Evolutionary conservation across 2,113 vertebrate genomes (phyloP).

Genomic region (Fulica atra): DNA sequence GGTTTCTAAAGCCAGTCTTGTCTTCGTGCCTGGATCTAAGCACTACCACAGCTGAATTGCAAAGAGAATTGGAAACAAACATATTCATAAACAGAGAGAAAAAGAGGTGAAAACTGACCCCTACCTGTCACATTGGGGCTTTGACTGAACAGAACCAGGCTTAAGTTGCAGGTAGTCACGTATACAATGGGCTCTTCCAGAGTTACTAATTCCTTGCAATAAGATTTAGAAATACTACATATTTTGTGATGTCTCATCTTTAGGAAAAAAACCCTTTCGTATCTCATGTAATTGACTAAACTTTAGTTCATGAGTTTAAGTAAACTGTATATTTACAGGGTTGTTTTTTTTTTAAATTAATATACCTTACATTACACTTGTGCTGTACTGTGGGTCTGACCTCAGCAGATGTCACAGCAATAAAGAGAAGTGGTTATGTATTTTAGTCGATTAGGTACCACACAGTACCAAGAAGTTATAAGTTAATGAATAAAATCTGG

Average conservation of each 20-base stretch:
- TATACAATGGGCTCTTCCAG: background rate
- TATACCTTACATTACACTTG: constrained; percentile 28
- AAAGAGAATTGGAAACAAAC: background rate
- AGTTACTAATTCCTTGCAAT: constrained; percentile 17
- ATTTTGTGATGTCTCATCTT: constrained; percentile 38
- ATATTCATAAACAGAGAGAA: background rate
- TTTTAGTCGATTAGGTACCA: constrained; percentile 38
- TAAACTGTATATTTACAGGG: background rate
- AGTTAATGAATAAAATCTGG: constrained; percentile 29
- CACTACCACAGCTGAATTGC: background rate
- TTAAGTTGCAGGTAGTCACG: background rate
- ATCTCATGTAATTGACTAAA: constrained; percentile 47
- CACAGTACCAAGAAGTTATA: background rate
- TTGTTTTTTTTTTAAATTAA: constrained; percentile 14
- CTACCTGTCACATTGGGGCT: background rate
- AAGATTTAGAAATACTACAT: constrained; percentile 28
- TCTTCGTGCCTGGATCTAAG: background rate
- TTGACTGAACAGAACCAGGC: background rate
- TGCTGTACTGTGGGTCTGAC: constrained; percentile 27
- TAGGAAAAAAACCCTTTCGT: constrained; percentile 41
- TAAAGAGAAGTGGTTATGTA: background rate
- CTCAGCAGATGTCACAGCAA: background rate
- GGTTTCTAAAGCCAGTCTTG: background rate
- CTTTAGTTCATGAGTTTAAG: constrained; percentile 35
- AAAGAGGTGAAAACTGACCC: background rate